Conservation (phyloP, 2,888 invertebrate genomes). For the Melipona bicolor region DNA sequence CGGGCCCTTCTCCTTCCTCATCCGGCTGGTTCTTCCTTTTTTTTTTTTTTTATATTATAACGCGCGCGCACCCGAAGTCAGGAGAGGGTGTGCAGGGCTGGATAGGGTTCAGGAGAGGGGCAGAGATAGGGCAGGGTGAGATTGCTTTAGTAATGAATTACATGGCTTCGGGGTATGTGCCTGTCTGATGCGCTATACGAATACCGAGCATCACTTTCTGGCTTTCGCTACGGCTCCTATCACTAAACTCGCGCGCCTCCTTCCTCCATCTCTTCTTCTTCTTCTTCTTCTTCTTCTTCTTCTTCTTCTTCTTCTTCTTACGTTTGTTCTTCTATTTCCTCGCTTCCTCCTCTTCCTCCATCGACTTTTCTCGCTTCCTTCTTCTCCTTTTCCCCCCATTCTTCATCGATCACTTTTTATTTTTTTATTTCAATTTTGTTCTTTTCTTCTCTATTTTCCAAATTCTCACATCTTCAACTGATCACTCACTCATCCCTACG, state of each 20-base stretch:
- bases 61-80: slow-evolving; percentile 68
- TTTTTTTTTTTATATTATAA: slow-evolving; percentile 76
- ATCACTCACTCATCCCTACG: neutral
- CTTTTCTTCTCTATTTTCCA: slow-evolving; percentile 4
- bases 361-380: too few species aligned
- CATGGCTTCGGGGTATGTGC: slow-evolving; percentile 82
- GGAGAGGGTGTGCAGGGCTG: slow-evolving; percentile 50
- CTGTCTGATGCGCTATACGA: slow-evolving; percentile 76
- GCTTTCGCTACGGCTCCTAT: slow-evolving; percentile 59
- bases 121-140: slow-evolving; percentile 75
- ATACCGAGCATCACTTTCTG: slow-evolving; percentile 66
- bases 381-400: neutral
- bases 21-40: slow-evolving; percentile 78
- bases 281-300: slow-evolving; percentile 15
- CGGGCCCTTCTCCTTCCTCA: slow-evolving; percentile 69
- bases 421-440: neutral
- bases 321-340: neutral
- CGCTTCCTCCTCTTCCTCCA: neutral
- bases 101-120: slow-evolving; percentile 61
- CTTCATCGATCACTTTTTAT: neutral
- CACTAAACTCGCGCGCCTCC: slow-evolving; percentile 46
- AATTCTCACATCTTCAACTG: neutral
- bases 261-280: slow-evolving; percentile 13
- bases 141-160: slow-evolving; percentile 83
- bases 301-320: slow-evolving; percentile 1